These are phyloP conservation scores for Malaclemys terrapin DNA, from an alignment of 2,113 vertebrate genomes.

Conservation along the genomic window DNA sequence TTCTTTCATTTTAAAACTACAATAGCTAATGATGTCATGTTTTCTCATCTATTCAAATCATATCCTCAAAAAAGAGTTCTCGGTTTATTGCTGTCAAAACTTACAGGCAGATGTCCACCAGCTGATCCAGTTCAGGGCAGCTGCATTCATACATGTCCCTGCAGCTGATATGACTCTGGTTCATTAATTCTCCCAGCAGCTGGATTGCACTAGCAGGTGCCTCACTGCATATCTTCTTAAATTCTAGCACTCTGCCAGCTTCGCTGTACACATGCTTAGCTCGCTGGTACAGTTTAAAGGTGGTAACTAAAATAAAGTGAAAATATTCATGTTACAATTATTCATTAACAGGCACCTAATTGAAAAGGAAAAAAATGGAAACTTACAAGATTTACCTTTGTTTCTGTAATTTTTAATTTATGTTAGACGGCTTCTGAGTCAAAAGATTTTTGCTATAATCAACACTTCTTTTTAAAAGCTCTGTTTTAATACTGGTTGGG, in stretches of 20 bases:
- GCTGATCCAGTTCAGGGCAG: slow-evolving; percentile 93
- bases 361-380: neutral
- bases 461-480: neutral
- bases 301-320: slow-evolving; percentile 77
- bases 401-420: neutral
- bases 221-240: slow-evolving; percentile 88
- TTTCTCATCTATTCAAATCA: slow-evolving; percentile 61
- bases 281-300: slow-evolving; percentile 92
- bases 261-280: slow-evolving; percentile 95
- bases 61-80: slow-evolving; percentile 4
- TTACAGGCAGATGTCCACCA: slow-evolving; percentile 96
- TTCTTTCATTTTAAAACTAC: slow-evolving; percentile 60
- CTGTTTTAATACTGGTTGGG: neutral
- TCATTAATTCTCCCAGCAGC: slow-evolving; percentile 94
- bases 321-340: neutral
- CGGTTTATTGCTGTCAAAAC: slow-evolving; percentile 72
- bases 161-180: slow-evolving; percentile 94
- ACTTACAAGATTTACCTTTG: accelerated
- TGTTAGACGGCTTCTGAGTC: neutral
- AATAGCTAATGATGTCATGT: slow-evolving; percentile 48
- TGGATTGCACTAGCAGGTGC: slow-evolving; percentile 78
- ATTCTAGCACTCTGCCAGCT: slow-evolving; percentile 90
- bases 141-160: slow-evolving; percentile 95
- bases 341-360: neutral
- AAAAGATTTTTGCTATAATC: neutral